phyloP scores from a whole-genome alignment of 1,140 invertebrate genomes.

The Berghia stephanieae region DNA sequence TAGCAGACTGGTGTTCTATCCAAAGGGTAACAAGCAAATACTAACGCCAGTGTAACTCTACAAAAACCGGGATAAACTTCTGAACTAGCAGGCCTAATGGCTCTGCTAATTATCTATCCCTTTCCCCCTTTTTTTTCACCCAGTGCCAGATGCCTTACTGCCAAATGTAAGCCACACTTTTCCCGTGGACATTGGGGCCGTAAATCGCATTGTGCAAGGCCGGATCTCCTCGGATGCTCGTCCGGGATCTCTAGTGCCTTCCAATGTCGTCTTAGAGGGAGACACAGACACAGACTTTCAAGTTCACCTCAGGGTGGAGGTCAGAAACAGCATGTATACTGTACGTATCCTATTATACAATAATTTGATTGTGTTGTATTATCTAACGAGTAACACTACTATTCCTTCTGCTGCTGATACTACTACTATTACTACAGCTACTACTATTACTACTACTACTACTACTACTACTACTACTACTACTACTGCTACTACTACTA shows the following conservation, averaged over 20 bases:
- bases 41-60: not conserved
- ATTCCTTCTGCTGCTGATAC: not conserved
- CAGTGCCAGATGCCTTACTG: not conserved
- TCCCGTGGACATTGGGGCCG: conserved; percentile 17
- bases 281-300: conserved; percentile 8
- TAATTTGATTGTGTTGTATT: not conserved
- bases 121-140: no score
- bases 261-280: conserved; percentile 20
- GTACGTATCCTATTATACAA: not conserved
- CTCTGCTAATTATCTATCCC: no score
- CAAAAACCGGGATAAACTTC: no score
- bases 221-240: conserved; percentile 14
- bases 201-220: conserved; percentile 19
- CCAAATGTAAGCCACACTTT: conserved; percentile 9
- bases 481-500: not conserved
- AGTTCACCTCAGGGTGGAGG: conserved; percentile 24
- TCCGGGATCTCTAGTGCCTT: not conserved
- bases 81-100: no score
- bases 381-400: not conserved
- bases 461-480: not conserved
- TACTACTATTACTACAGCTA: not conserved
- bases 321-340: conserved; percentile 23
- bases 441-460: not conserved
- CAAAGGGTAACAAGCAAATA: not conserved
- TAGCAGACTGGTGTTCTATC: not conserved